These are phyloP conservation scores for Equus quagga DNA, from an alignment of 2,113 vertebrate genomes.

Conservation along the genomic window DNA sequence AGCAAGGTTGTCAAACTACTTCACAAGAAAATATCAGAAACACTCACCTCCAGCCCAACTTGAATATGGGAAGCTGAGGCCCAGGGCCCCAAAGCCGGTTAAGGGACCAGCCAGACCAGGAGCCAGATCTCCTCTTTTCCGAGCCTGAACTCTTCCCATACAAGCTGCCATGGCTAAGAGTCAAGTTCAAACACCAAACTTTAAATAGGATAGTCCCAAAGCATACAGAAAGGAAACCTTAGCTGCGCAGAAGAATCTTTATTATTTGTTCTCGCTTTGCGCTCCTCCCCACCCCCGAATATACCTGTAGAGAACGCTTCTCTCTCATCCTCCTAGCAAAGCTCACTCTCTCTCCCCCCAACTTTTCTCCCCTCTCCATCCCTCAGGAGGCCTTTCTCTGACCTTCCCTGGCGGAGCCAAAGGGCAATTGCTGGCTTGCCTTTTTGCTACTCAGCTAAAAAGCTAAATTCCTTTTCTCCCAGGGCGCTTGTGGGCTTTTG, in stretches of 20 bases:
- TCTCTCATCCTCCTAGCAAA: neutral
- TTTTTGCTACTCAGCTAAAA: conserved; percentile 50
- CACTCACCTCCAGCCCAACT: neutral
- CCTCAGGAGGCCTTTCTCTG: conserved; percentile 44
- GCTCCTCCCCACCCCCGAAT: neutral
- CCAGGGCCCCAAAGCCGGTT: neutral
- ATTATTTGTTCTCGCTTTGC: neutral
- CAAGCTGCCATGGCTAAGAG: neutral
- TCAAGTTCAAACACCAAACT: neutral
- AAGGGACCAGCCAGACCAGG: neutral
- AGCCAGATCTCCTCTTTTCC: neutral
- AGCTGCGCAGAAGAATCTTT: neutral
- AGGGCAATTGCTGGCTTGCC: conserved; percentile 51
- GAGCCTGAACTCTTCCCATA: neutral
- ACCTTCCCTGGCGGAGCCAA: neutral
- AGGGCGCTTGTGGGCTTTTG: neutral
- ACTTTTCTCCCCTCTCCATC: neutral
- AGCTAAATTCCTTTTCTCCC: neutral
- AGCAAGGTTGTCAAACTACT: neutral
- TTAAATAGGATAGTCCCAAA: neutral
- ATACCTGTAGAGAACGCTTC: neutral
- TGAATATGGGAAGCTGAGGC: neutral
- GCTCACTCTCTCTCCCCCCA: neutral
- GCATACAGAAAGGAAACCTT: neutral
- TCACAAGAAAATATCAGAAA: neutral